These are phyloP conservation scores for Callyntrura guangdongensis DNA, from an alignment of 2,888 invertebrate genomes.

Conservation along the genomic window DNA sequence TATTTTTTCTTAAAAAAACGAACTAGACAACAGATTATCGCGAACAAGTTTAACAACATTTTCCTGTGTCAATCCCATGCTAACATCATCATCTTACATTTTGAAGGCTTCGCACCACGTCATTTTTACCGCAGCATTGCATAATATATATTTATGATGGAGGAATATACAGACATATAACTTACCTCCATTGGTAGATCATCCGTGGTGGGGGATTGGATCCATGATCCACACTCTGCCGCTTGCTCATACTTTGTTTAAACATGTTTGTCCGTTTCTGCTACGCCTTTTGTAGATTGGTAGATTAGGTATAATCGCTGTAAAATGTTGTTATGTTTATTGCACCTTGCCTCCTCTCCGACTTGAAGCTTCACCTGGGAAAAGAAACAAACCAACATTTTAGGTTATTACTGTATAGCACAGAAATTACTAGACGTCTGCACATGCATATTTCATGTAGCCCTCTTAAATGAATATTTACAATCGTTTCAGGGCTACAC, in stretches of 20 bases:
- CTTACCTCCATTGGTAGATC: slow-evolving; percentile 81
- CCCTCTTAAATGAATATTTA: not conserved
- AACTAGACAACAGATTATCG: too few species aligned
- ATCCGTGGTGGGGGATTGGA: slow-evolving; percentile 74
- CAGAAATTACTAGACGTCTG: not conserved
- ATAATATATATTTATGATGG: not conserved
- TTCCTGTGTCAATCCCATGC: too few species aligned
- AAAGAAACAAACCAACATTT: slow-evolving; percentile 24
- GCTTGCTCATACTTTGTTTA: slow-evolving; percentile 72
- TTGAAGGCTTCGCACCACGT: not conserved
- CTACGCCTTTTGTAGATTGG: not conserved
- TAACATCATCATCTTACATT: not conserved
- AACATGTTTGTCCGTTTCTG: slow-evolving; percentile 19
- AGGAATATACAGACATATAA: not conserved
- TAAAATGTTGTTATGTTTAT: slow-evolving; percentile 40
- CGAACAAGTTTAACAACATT: too few species aligned
- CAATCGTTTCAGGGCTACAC: not conserved
- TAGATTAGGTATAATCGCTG: not conserved
- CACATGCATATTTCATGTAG: not conserved
- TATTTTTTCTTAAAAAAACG: too few species aligned
- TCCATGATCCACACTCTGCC: slow-evolving; percentile 70
- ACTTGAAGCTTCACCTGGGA: slow-evolving; percentile 29
- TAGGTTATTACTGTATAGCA: not conserved
- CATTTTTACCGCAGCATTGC: not conserved
- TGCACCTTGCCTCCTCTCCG: slow-evolving; percentile 20